Percentiles rank a stretch among this genome's conserved stretches.
Evolutionary conservation across 2,113 vertebrate genomes (phyloP).

Genomic region (Tretioscincus oriximinensis): DNA sequence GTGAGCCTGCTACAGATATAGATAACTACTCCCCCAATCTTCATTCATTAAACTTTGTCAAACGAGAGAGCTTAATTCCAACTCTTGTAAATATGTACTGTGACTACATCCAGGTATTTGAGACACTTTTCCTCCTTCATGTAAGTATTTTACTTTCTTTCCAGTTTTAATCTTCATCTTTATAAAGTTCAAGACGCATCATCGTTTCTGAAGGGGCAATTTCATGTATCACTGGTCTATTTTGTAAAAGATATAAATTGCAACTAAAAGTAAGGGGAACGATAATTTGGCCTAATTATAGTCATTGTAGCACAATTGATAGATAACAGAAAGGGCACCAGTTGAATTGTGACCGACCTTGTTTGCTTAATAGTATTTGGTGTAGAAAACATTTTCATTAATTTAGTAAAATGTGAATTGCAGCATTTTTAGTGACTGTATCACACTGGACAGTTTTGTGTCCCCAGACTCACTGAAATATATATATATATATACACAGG

Average conservation of each 20-base stretch:
- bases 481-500: too few relatives aligned
- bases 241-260: slow-evolving; percentile 57
- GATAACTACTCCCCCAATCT: too few relatives aligned
- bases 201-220: slow-evolving; percentile 41
- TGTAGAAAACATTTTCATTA: neutral
- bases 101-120: slow-evolving; percentile 4
- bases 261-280: neutral
- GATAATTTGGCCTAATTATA: slow-evolving; percentile 14
- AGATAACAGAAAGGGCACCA: neutral
- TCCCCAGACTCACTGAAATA: neutral
- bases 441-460: neutral
- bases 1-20: too few relatives aligned
- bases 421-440: neutral
- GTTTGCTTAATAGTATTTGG: neutral
- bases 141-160: fast-evolving
- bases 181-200: slow-evolving; percentile 14
- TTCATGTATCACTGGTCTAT: slow-evolving; percentile 67
- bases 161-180: slow-evolving; percentile 17
- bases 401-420: neutral
- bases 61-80: too few relatives aligned
- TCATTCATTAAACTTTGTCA: too few relatives aligned
- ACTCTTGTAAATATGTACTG: neutral
- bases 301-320: slow-evolving; percentile 20
- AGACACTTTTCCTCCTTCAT: neutral
- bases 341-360: slow-evolving; percentile 24